Evolutionary conservation across 1,140 invertebrate species (phyloP).

Genomic region (Polypedilum pembai): DNA sequence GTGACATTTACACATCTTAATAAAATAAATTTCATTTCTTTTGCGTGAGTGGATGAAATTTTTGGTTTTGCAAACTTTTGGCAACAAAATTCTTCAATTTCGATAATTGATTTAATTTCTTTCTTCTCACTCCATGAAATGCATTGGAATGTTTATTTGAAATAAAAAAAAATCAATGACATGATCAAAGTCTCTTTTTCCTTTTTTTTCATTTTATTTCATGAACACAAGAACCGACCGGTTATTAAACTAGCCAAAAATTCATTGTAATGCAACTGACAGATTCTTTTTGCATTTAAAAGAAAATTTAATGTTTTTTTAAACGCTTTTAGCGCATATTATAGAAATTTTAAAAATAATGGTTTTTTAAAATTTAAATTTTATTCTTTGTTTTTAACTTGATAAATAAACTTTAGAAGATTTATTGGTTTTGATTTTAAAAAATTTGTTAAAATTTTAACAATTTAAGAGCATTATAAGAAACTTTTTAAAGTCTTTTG

Average conservation of each 20-base stretch:
- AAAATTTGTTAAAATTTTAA: too few species aligned
- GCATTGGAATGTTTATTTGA: background rate
- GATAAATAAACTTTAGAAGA: too few species aligned
- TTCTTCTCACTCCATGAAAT: background rate
- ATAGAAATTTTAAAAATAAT: too few species aligned
- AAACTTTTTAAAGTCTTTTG: too few species aligned
- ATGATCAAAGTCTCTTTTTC: background rate
- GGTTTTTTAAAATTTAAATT: too few species aligned
- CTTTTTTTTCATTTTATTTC: background rate
- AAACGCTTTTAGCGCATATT: too few species aligned
- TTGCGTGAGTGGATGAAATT: slow-evolving; percentile 26
- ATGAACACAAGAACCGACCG: background rate
- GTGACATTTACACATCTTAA: slow-evolving; percentile 26
- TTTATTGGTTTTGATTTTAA: too few species aligned
- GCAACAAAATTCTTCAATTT: background rate
- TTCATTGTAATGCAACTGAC: background rate
- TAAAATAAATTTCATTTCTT: slow-evolving; percentile 18
- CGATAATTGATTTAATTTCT: slow-evolving; percentile 7
- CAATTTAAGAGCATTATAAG: too few species aligned
- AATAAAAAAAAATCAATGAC: background rate
- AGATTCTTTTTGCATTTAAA: background rate
- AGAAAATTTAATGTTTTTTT: too few species aligned
- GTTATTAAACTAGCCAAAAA: background rate
- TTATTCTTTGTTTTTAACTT: too few species aligned
- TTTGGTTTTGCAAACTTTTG: background rate